phyloP scores from a whole-genome alignment of 2,113 vertebrate species.

The Phalacrocorax brasilianus region DNA sequence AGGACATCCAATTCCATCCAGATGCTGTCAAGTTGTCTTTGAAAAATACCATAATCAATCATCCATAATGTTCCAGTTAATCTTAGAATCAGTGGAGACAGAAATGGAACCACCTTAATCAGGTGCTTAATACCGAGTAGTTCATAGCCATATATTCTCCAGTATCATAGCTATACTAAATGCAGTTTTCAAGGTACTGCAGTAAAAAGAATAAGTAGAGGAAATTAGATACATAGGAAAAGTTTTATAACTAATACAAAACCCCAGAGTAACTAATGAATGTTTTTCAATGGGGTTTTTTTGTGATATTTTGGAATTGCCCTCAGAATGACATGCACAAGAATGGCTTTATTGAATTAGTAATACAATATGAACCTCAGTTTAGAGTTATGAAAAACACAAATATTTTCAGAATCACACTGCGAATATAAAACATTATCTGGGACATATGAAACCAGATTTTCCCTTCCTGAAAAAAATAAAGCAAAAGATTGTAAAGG shows the following conservation, averaged over 20 bases:
- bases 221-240: not conserved
- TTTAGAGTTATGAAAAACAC: not conserved
- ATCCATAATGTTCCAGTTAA: not conserved
- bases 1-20: not conserved
- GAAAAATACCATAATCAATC: not conserved
- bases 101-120: not conserved
- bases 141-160: not conserved
- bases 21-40: not conserved
- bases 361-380: not conserved
- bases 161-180: not conserved
- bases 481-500: not conserved
- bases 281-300: not conserved
- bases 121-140: not conserved
- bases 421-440: not conserved
- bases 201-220: not conserved
- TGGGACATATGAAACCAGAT: not conserved
- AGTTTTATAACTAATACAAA: not conserved
- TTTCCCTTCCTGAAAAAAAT: not conserved
- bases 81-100: not conserved
- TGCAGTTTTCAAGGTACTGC: not conserved
- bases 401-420: not conserved
- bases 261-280: not conserved
- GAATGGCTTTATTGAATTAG: not conserved
- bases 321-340: rapidly evolving
- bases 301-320: not conserved